A percentile compares a stretch with the other conserved stretches of the same genome.
These are phyloP conservation scores for Nephrocerus scutellatus DNA, from an alignment of 2,888 invertebrate species.

Conservation along the genomic window DNA sequence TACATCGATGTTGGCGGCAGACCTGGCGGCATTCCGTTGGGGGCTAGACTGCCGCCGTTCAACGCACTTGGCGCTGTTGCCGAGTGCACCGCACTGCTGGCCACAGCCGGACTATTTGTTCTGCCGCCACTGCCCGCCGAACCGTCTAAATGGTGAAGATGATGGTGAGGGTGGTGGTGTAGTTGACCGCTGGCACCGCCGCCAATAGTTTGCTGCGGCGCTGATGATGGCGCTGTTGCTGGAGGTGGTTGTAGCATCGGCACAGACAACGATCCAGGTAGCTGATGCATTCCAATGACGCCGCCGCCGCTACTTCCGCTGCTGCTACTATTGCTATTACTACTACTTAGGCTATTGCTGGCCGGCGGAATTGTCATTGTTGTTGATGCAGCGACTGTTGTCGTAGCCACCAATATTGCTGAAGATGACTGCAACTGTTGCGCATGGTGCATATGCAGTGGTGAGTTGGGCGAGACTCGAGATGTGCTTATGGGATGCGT, in stretches of 20 bases:
- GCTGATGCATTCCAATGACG: conserved; percentile 52
- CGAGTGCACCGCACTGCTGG: conserved; percentile 29
- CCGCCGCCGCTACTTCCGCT: conserved; percentile 24
- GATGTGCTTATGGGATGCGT: conserved; percentile 31
- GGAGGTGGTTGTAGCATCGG: conserved; percentile 30
- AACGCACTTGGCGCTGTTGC: conserved; percentile 32
- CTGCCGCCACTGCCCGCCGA: conserved; percentile 43
- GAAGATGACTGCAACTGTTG: conserved; percentile 34
- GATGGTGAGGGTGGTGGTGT: conserved; percentile 9
- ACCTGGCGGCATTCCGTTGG: conserved; percentile 34
- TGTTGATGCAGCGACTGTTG: conserved; percentile 25
- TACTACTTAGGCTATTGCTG: conserved; percentile 25
- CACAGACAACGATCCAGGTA: conserved; percentile 41
- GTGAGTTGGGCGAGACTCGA: conserved; percentile 25
- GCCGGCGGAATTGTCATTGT: conserved; percentile 17
- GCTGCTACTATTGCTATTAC: conserved; percentile 26
- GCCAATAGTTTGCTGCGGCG: too few relatives aligned
- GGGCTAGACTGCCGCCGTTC: conserved; percentile 33
- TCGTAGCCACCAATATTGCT: conserved; percentile 29
- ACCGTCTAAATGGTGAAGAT: conserved; percentile 31
- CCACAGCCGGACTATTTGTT: conserved; percentile 48
- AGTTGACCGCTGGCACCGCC: too few relatives aligned
- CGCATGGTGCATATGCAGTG: conserved; percentile 34
- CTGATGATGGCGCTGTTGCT: conserved; percentile 44
- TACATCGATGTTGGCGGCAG: conserved; percentile 43